Conservation (phyloP, 2,113 vertebrate genomes). For the Archilochus colubris region DNA sequence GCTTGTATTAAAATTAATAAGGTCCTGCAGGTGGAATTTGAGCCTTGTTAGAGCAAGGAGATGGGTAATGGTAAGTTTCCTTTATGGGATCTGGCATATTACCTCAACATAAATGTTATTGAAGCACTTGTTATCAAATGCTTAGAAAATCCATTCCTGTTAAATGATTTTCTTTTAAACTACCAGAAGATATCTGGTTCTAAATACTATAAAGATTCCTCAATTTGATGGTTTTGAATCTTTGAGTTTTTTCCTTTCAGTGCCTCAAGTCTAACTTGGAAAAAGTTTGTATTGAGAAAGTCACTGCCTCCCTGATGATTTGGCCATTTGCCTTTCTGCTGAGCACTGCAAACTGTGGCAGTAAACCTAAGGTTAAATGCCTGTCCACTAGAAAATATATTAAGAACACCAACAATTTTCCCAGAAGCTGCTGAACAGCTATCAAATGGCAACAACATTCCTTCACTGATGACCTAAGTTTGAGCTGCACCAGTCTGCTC, state of each 20-base stretch:
- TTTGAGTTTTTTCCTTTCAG: background rate
- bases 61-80: background rate
- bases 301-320: slow-evolving; percentile 11
- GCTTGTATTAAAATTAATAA: background rate
- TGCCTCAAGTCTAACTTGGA: background rate
- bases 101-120: background rate
- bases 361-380: slow-evolving; percentile 3
- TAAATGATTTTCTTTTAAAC: background rate
- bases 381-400: background rate
- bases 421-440: slow-evolving; percentile 16
- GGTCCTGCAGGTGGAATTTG: background rate
- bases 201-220: background rate
- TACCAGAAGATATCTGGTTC: background rate
- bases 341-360: background rate
- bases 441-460: background rate
- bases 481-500: background rate
- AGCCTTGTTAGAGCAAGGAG: background rate
- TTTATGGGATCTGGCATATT: background rate
- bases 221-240: background rate
- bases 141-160: background rate
- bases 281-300: background rate
- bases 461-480: background rate
- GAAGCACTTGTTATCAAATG: background rate
- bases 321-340: background rate
- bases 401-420: background rate